These are phyloP conservation scores for Nomia melanderi DNA, from an alignment of 1,140 invertebrate species.

Conservation along the genomic window DNA sequence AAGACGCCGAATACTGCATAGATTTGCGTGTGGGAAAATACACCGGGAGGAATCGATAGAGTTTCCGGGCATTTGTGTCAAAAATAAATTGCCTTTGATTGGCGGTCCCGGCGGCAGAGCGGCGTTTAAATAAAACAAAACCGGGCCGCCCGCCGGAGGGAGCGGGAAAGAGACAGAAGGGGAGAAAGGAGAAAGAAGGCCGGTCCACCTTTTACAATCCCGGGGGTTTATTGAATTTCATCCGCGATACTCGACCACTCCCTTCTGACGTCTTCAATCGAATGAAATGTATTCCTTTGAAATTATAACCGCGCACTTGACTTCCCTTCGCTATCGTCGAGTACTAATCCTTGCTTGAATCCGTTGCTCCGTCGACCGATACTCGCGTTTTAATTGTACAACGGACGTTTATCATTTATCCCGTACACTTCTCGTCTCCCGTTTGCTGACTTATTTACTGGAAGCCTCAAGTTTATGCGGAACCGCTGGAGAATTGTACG, in stretches of 20 bases:
- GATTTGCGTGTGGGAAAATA: neutral
- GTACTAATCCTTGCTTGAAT: slow-evolving; percentile 30
- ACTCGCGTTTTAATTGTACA: slow-evolving; percentile 23
- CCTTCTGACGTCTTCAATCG: neutral
- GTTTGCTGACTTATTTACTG: neutral
- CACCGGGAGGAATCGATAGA: slow-evolving; percentile 4
- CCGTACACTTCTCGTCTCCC: neutral
- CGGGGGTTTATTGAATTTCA: slow-evolving; percentile 37
- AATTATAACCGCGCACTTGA: slow-evolving; percentile 38
- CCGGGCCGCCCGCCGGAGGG: neutral
- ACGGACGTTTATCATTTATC: slow-evolving; percentile 21
- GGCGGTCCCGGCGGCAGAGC: neutral
- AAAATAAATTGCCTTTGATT: slow-evolving; percentile 26
- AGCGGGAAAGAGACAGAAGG: no score
- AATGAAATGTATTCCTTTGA: slow-evolving; percentile 48
- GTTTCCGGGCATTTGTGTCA: neutral
- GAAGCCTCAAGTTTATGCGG: neutral
- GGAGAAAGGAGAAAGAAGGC: neutral
- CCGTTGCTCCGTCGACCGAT: slow-evolving; percentile 21
- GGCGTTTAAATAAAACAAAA: slow-evolving; percentile 32
- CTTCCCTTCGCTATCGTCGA: neutral
- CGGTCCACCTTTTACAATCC: slow-evolving; percentile 18
- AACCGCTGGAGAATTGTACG: neutral
- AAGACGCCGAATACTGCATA: neutral
- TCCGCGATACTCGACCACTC: slow-evolving; percentile 19